Evolutionary conservation across 2,888 invertebrate genomes (phyloP).

Genomic region (Thecocarcelia acutangulata): DNA sequence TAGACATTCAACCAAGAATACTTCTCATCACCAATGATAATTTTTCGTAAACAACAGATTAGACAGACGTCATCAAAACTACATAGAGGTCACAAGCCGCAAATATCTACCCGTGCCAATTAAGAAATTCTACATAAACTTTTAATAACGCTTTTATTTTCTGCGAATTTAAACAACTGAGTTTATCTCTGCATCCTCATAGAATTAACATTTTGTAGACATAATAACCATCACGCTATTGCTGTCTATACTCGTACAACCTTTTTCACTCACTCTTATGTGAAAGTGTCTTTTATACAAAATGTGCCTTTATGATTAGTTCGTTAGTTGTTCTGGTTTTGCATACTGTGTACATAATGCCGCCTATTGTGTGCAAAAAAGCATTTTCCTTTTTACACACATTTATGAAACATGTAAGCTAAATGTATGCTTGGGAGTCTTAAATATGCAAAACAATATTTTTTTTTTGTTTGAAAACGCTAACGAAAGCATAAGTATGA

Average conservation of each 20-base stretch:
- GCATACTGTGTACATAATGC: slow-evolving; percentile 16
- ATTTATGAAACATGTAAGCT: too few species aligned
- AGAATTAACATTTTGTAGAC: slow-evolving; percentile 53
- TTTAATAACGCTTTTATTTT: not conserved
- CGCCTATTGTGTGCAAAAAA: slow-evolving; percentile 32
- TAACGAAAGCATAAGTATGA: slow-evolving; percentile 25
- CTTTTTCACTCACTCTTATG: not conserved
- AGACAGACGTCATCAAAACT: too few species aligned
- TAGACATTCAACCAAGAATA: too few species aligned
- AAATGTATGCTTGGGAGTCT: not conserved
- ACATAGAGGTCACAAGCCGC: too few species aligned
- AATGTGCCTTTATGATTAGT: slow-evolving; percentile 42
- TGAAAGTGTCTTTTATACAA: slow-evolving; percentile 10
- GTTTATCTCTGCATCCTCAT: slow-evolving; percentile 28
- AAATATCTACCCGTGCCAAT: too few species aligned
- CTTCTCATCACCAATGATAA: too few species aligned
- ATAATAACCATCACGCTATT: slow-evolving; percentile 48
- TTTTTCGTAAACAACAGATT: too few species aligned
- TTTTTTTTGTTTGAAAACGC: slow-evolving; percentile 16
- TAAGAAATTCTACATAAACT: too few species aligned
- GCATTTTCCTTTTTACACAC: too few species aligned
- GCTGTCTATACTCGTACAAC: not conserved
- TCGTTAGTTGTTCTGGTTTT: slow-evolving; percentile 25
- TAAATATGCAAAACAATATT: not conserved
- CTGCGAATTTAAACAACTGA: slow-evolving; percentile 23